These are phyloP conservation scores for Heteromurus nitidus DNA, from an alignment of 2,888 invertebrate species.

Conservation along the genomic window DNA sequence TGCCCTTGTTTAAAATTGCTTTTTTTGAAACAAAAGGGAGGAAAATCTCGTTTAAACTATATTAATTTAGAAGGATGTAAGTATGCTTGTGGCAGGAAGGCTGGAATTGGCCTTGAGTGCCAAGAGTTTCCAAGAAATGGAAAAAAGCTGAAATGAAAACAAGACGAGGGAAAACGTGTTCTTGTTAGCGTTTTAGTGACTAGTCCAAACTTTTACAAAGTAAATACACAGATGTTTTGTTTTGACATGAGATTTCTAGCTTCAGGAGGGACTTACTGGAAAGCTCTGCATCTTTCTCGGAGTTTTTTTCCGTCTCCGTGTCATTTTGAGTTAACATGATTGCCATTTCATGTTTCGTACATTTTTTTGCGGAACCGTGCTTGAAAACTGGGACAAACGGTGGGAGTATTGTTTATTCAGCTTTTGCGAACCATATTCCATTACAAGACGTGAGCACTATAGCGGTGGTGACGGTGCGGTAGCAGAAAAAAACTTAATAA, in stretches of 20 bases:
- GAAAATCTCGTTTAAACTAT: neutral
- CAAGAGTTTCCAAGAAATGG: constrained; percentile 1
- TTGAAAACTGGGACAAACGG: neutral
- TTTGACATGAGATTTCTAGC: neutral
- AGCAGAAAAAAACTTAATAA: constrained; percentile 7
- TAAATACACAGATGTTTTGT: neutral
- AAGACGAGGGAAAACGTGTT: neutral
- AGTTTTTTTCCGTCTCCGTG: constrained; percentile 8
- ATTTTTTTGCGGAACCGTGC: neutral
- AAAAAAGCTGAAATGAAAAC: neutral
- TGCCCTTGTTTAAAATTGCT: constrained; percentile 2
- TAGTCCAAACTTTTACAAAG: neutral
- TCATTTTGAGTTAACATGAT: neutral
- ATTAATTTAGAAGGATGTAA: neutral
- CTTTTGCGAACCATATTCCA: no score
- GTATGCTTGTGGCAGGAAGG: neutral
- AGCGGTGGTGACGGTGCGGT: no score
- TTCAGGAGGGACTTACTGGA: neutral
- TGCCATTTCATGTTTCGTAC: neutral
- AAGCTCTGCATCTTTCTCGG: neutral
- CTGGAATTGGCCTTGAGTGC: no score
- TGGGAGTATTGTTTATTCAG: constrained; percentile 12
- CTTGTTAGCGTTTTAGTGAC: neutral
- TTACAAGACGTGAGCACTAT: neutral
- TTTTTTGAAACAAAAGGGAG: no score